Percentiles rank a stretch among this genome's conserved stretches.
These are phyloP conservation scores for Chiroxiphia lanceolata DNA, from an alignment of 2,797 vertebrate species.

Conservation along the genomic window DNA sequence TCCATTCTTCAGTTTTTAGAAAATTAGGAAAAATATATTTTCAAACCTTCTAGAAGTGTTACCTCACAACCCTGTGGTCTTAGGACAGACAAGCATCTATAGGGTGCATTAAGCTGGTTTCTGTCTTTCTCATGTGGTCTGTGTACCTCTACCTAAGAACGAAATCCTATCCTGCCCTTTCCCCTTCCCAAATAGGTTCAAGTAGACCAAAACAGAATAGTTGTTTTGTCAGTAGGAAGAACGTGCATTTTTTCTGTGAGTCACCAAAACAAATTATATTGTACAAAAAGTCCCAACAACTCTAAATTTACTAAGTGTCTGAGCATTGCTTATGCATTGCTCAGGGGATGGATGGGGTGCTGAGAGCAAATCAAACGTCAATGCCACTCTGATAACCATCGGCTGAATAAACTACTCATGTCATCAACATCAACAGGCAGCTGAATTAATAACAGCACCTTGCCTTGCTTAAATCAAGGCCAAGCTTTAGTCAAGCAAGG, in stretches of 20 bases:
- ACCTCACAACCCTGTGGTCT: not conserved
- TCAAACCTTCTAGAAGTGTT: not conserved
- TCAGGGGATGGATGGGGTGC: constrained; percentile 18
- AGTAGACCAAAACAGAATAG: not conserved
- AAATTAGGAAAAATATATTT: not conserved
- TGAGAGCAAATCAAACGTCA: not conserved
- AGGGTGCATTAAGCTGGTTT: not conserved
- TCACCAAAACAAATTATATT: not conserved
- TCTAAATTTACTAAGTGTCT: constrained; percentile 27
- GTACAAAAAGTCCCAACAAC: not conserved
- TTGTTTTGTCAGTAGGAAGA: not conserved
- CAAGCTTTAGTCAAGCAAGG: not conserved
- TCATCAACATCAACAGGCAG: not conserved
- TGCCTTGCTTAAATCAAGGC: not conserved
- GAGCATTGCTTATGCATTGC: not conserved
- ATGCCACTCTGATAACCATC: not conserved
- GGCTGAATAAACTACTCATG: not conserved
- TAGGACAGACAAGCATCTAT: not conserved
- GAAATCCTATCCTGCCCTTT: not conserved
- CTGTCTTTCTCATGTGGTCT: not conserved
- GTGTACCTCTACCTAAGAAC: not conserved
- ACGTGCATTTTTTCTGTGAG: not conserved
- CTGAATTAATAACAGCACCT: not conserved
- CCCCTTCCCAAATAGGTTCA: not conserved
- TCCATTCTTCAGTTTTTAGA: not conserved